Evolutionary conservation across 1,140 invertebrate species (phyloP).

Genomic region (Eurytemora carolleeae): DNA sequence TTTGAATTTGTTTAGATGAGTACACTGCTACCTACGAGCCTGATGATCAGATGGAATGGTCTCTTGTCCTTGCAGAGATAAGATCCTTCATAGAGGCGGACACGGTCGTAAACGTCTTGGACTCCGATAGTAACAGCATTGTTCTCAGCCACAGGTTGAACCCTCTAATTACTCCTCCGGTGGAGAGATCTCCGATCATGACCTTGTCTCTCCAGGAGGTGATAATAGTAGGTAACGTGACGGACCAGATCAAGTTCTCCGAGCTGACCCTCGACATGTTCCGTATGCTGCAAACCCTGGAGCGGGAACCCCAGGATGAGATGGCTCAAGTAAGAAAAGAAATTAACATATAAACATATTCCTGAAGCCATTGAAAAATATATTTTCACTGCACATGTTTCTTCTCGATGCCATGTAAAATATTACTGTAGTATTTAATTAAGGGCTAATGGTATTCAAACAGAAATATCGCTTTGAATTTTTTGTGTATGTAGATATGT

Average conservation of each 20-base stretch:
- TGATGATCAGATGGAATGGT: conserved; percentile 91
- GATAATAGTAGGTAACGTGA: conserved; percentile 76
- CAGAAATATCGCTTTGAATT: too few species aligned
- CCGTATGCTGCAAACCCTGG: conserved; percentile 80
- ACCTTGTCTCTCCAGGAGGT: conserved; percentile 76
- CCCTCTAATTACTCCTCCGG: conserved; percentile 58
- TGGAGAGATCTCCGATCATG: conserved; percentile 63
- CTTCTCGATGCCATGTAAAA: too few species aligned
- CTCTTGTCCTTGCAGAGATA: conserved; percentile 76
- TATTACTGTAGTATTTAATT: too few species aligned
- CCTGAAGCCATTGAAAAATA: too few species aligned
- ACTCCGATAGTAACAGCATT: conserved; percentile 61
- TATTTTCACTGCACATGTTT: too few species aligned
- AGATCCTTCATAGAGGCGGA: conserved; percentile 85
- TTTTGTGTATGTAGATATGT: too few species aligned
- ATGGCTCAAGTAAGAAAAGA: conserved; percentile 18
- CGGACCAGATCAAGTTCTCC: conserved; percentile 92
- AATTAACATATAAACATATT: background rate
- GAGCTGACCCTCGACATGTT: conserved; percentile 97
- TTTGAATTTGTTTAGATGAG: conserved; percentile 42
- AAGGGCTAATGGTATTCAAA: too few species aligned
- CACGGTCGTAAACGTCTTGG: conserved; percentile 61
- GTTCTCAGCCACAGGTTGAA: conserved; percentile 45
- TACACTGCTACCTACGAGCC: conserved; percentile 87
- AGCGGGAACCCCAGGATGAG: conserved; percentile 70